Conservation (phyloP, 2,113 vertebrate genomes). For the Lasiurus cinereus region DNA sequence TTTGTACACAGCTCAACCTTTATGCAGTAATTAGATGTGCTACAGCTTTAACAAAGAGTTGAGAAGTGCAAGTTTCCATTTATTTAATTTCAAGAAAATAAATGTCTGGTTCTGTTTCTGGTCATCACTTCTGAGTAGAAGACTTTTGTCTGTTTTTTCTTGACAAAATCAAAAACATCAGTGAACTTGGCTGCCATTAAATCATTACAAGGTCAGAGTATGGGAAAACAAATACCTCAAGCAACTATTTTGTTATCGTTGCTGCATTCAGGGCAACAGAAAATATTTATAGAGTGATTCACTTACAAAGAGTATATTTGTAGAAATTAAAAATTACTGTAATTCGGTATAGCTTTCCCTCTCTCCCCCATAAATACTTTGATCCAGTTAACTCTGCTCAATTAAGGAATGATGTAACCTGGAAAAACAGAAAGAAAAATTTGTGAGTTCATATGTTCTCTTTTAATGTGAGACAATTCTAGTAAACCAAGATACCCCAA, state of each 20-base stretch:
- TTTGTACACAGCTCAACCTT: conserved; percentile 57
- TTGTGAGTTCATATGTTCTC: conserved; percentile 67
- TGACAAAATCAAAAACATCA: conserved; percentile 56
- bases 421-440: conserved; percentile 77
- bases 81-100: conserved; percentile 66
- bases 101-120: conserved; percentile 61
- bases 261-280: neutral
- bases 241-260: conserved; percentile 46
- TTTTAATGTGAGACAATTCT: conserved; percentile 65
- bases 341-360: conserved; percentile 68
- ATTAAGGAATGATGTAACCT: conserved; percentile 80
- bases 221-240: conserved; percentile 58
- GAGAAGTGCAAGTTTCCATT: conserved; percentile 15
- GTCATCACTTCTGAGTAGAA: conserved; percentile 49
- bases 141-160: conserved; percentile 10
- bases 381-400: conserved; percentile 78
- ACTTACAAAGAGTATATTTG: conserved; percentile 67
- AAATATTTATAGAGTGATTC: conserved; percentile 64
- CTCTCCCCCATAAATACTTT: conserved; percentile 76
- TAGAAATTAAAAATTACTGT: conserved; percentile 68
- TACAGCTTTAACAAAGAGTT: conserved; percentile 60
- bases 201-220: conserved; percentile 70
- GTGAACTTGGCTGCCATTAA: conserved; percentile 50
- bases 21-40: neutral
- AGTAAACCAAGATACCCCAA: conserved; percentile 31